Conservation (phyloP, 2,113 vertebrate genomes). For the Phasianus colchicus region DNA sequence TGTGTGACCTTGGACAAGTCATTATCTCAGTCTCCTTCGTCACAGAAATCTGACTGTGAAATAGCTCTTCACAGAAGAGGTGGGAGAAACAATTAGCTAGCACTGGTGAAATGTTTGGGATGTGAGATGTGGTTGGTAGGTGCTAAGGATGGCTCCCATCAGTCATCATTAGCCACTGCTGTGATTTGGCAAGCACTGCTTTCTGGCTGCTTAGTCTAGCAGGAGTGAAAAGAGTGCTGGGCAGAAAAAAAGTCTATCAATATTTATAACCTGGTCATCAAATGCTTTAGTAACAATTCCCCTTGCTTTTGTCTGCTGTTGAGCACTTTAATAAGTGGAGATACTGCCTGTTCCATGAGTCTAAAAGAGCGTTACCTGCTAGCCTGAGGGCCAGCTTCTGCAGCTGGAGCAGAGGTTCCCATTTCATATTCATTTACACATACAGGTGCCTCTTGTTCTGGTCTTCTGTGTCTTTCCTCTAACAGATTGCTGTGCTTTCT, state of each 20-base stretch:
- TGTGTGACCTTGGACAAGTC: background rate
- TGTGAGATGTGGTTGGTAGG: background rate
- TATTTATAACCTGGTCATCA: background rate
- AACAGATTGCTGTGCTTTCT: background rate
- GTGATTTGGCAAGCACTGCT: background rate
- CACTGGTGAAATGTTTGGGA: background rate
- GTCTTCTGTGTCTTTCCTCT: background rate
- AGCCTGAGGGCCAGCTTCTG: background rate
- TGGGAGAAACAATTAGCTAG: conserved; percentile 12
- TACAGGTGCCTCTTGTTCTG: background rate
- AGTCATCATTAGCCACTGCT: background rate
- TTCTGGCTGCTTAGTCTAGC: background rate
- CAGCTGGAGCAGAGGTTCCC: background rate
- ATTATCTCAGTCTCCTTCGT: background rate
- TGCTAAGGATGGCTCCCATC: background rate
- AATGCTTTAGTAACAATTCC: background rate
- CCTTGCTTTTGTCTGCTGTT: background rate
- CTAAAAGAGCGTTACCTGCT: background rate
- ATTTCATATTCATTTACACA: background rate
- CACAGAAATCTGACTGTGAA: background rate
- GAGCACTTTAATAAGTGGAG: background rate
- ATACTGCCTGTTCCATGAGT: accelerated
- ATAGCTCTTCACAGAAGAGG: background rate
- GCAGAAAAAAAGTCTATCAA: background rate
- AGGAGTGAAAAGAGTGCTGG: background rate